Base-by-base conservation (phyloP, 2,797 vertebrate genomes). In the Myotis vivesi region DNA sequence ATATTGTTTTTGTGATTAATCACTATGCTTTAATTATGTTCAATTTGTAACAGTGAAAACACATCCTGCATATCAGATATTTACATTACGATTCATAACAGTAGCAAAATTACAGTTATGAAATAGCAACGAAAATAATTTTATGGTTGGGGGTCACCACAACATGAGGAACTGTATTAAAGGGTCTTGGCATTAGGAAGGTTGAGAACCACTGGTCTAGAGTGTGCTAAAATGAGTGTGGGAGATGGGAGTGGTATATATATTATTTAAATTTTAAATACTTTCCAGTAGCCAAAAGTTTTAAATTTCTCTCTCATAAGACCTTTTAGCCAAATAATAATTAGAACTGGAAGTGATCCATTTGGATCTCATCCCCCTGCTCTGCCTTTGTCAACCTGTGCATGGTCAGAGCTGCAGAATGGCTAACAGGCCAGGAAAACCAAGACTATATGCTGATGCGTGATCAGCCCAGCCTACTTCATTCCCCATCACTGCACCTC, bases 181-280 rank as follows among this genome's bases (percentile, higher is more conserved):
- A 44, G 10, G 44, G 44, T 11, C 10, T 0, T 0, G 10, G 2
- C 44, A 44, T 44, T 44, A 44, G 44, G 44, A 11, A 44, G 44
- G 10, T 44, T 44, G 44, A 44, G 44, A 44, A 49, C 46, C 53
- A 8, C 19, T 20, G 10, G 6, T 53, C 53, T 46, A 38, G 23
- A 41, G 59, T 71, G 20, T 71, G 15, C 49, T 76, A 33, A 13
- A 1, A 4, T 73, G 38, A 89, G 23, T 51, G 4, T 41, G 53
- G 13, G n/a, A 59, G 11, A 38, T 33, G n/a, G 25, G 13, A 51
- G 20, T 13, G 51, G 5, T 36, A 4, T 13, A 69, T 38, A 53
- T 28, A 66, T 30, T 81, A 53, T 33, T 94, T 91, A 64, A 83
- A 82, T 75, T 75, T 92, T 81, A 86, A 33, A 82, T 62, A 53